Conservation (phyloP, 2,888 invertebrate species). For the Heteromurus nitidus region DNA sequence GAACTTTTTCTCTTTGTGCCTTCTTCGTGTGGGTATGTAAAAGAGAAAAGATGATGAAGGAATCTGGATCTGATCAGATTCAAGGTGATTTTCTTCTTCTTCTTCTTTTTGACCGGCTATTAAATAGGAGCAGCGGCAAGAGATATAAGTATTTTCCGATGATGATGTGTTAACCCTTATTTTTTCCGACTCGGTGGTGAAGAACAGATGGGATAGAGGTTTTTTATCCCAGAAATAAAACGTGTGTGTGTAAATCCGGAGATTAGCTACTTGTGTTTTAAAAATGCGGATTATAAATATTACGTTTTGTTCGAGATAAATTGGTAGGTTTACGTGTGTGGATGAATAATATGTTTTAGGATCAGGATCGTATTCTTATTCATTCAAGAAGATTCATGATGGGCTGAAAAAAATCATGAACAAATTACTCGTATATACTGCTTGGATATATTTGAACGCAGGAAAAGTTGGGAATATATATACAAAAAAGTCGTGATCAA, state of each 20-base stretch:
- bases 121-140: background rate
- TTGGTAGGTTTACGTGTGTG: background rate
- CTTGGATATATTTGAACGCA: too few species aligned
- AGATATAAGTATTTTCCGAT: background rate
- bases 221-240: too few species aligned
- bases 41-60: constrained; percentile 6
- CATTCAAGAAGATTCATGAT: constrained; percentile 26
- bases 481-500: background rate
- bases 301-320: background rate
- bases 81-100: constrained; percentile 40
- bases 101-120: too few species aligned
- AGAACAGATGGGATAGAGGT: too few species aligned
- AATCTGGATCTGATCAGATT: constrained; percentile 61
- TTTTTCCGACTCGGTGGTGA: too few species aligned
- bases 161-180: background rate
- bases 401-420: constrained; percentile 8
- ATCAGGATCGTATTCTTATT: background rate
- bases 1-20: constrained; percentile 3
- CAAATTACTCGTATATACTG: constrained; percentile 7
- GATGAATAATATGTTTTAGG: too few species aligned
- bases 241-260: too few species aligned
- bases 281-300: too few species aligned
- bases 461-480: too few species aligned
- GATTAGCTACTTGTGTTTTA: too few species aligned
- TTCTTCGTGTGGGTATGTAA: background rate